A percentile compares a stretch with the other conserved stretches of the same genome.
These are phyloP conservation scores for Nomada flava DNA, from an alignment of 2,888 invertebrate genomes.

Conservation along the genomic window DNA sequence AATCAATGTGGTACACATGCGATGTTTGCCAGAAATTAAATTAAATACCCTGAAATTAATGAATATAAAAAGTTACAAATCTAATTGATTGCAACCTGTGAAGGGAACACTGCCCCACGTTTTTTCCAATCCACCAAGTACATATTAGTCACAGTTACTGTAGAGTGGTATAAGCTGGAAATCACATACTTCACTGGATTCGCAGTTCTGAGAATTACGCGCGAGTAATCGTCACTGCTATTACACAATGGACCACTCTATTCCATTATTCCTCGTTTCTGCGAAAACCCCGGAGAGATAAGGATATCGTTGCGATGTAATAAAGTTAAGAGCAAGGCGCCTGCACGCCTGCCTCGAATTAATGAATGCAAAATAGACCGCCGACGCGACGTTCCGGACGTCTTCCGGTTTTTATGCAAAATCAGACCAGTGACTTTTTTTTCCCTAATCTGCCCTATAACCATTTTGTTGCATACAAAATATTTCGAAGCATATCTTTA, in stretches of 20 bases:
- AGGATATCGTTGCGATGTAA: conserved; percentile 59
- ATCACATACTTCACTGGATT: conserved; percentile 30
- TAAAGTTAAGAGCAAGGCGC: conserved; percentile 53
- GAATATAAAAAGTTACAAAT: too few species aligned
- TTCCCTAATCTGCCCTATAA: not conserved
- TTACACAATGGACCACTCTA: conserved; percentile 72
- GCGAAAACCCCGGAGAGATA: conserved; percentile 61
- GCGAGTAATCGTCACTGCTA: conserved; percentile 57
- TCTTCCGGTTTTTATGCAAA: conserved; percentile 20
- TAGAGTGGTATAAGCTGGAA: conserved; percentile 27
- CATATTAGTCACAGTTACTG: conserved; percentile 15
- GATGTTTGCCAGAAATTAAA: too few species aligned
- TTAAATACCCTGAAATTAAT: too few species aligned
- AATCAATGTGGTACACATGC: too few species aligned
- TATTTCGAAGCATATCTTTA: not conserved
- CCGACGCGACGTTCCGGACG: conserved; percentile 14
- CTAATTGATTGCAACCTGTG: not conserved
- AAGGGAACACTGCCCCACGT: not conserved
- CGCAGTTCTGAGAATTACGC: conserved; percentile 48
- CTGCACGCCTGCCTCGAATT: conserved; percentile 39
- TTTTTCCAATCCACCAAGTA: not conserved
- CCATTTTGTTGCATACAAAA: not conserved
- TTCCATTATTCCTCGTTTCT: conserved; percentile 69
- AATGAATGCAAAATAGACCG: conserved; percentile 50
- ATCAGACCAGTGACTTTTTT: not conserved